Percentiles rank a stretch among this genome's conserved stretches.
Conservation (phyloP, 2,888 invertebrate species). For the Prosopocoilus inquinatus region DNA sequence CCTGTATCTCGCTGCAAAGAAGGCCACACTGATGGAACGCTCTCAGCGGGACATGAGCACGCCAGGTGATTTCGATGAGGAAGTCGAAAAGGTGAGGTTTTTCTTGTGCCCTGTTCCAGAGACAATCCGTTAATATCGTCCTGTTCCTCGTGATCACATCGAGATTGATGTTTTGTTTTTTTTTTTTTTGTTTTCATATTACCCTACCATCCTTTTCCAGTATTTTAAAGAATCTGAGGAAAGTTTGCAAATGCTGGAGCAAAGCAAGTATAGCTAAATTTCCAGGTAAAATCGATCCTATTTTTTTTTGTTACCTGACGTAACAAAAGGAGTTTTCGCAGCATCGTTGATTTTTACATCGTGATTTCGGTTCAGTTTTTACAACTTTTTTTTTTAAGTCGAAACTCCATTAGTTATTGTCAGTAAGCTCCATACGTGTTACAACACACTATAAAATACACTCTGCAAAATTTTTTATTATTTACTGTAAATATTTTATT, state of each 20-base stretch:
- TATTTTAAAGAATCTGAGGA: slow-evolving; percentile 19
- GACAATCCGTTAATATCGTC: background rate
- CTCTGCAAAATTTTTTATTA: no score
- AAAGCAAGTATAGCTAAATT: slow-evolving; percentile 9
- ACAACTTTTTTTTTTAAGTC: no score
- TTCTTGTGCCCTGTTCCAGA: background rate
- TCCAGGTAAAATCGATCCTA: slow-evolving; percentile 12
- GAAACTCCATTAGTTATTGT: no score
- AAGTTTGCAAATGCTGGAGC: slow-evolving; percentile 12
- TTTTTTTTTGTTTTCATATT: slow-evolving; percentile 6
- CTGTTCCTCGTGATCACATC: slow-evolving; percentile 3
- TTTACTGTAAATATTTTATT: no score
- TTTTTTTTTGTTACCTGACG: no score
- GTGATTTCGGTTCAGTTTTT: no score
- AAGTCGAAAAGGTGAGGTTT: slow-evolving; percentile 76
- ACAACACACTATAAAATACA: no score
- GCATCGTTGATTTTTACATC: no score
- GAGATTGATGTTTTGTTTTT: background rate
- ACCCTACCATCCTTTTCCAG: slow-evolving; percentile 20
- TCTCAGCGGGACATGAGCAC: slow-evolving; percentile 64
- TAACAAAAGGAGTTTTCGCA: no score
- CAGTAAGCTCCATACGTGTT: no score
- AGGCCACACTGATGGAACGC: slow-evolving; percentile 82
- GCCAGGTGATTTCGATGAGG: slow-evolving; percentile 77
- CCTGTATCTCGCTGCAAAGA: slow-evolving; percentile 85